Conservation (phyloP, 2,797 vertebrate species). For the Gephyroberyx darwinii region DNA sequence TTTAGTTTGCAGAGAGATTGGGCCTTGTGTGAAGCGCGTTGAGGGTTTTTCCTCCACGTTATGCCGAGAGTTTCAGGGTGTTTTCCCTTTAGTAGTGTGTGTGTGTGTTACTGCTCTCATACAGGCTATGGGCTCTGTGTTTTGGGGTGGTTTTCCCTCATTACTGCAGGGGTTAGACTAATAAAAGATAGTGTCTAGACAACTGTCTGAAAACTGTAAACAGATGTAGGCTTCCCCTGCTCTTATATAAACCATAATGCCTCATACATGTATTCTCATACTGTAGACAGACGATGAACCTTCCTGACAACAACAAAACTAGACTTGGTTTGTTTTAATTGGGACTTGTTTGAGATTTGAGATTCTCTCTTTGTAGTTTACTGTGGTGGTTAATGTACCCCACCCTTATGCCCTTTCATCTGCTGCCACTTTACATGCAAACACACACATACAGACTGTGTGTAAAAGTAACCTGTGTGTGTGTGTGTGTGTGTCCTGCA, state of each 20-base stretch:
- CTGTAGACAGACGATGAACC: too few relatives aligned
- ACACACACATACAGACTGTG: too few relatives aligned
- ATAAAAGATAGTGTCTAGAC: slow-evolving; percentile 65
- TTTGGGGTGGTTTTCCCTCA: slow-evolving; percentile 28
- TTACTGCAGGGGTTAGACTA: slow-evolving; percentile 46
- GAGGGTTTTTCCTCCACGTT: slow-evolving; percentile 12
- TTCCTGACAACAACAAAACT: too few relatives aligned
- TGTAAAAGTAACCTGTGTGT: slow-evolving; percentile 12
- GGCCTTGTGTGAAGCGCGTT: slow-evolving; percentile 29
- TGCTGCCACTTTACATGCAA: slow-evolving; percentile 29
- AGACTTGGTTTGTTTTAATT: slow-evolving; percentile 3
- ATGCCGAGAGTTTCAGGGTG: slow-evolving; percentile 12
- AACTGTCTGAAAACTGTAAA: slow-evolving; percentile 6
- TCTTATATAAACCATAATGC: background rate
- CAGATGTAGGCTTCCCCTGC: slow-evolving; percentile 13
- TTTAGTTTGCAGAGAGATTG: background rate
- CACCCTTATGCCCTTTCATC: slow-evolving; percentile 38
- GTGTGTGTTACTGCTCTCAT: background rate
- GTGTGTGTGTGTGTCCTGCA: slow-evolving; percentile 64
- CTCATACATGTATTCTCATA: too few relatives aligned
- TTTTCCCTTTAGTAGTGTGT: background rate
- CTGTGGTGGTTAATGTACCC: slow-evolving; percentile 32
- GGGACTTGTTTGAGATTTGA: too few relatives aligned
- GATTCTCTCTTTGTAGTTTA: slow-evolving; percentile 22
- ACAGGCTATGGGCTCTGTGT: background rate